Evolutionary conservation across 1,140 invertebrate species (phyloP), one percentile per base, ranked within the genome.

Genomic region (Drosophila nebulosa): DNA sequence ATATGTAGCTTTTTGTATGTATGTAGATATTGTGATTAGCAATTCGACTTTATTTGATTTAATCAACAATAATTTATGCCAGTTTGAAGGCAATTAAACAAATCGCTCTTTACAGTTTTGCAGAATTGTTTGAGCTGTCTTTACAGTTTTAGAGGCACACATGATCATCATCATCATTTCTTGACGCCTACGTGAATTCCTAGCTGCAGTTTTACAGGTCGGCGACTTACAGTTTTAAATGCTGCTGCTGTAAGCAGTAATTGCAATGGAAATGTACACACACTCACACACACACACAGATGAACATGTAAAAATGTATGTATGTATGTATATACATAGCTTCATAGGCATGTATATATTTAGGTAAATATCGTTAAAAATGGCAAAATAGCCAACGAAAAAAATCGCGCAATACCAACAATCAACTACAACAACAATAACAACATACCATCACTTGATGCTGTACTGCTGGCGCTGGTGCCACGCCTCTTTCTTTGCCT

Each of bases 361-460:
- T 27, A 39, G 22, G 60, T 53, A 56, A 64, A 69, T 74, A 64
- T 56, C 27, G 46, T 56, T 24, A 9, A 69, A 79, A 66, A 66
- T 69, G 51, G 39, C 64, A 58, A 73, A 69, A 55, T 55, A 55
- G 26, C 52, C 4, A 55, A 55, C 14, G 9, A 62, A 58, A 61
- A 22, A 74, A 74, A 67, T 72, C 68, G 46, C 71, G 67, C 64
- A 79, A 76, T 67, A 75, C 39, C 62, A 66, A 67, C 61, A 78
- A 74, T 70, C 16, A 50, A 64, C 18, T 39, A 60, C 14, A 35
- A 36, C 42, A 51, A 67, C 16, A 62, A 68, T 36, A 56, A 64
- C 30, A 12, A 70, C 77, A 56, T 46, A 85, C 80, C 80, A 36
- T 85, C 80, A 59, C 80, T 85, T 71, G 83, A 86, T 36, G 66